Evolutionary conservation across 1,140 invertebrate species (phyloP).

Genomic region (Pygmarrhopalites habei): DNA sequence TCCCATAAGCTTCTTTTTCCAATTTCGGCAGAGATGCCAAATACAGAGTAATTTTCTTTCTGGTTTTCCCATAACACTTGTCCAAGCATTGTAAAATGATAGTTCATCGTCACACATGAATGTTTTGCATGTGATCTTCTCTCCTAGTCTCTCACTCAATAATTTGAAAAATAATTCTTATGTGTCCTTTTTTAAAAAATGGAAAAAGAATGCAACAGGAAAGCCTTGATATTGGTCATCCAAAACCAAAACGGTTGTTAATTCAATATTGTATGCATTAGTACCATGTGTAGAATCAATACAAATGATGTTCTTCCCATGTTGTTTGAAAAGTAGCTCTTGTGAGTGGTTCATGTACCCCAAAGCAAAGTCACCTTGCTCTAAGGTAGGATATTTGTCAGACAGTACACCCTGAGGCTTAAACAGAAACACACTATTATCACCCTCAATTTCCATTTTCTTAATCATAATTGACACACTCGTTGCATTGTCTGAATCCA

Average conservation of each 20-base stretch:
- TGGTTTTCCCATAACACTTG: too few relatives aligned
- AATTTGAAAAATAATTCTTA: too few relatives aligned
- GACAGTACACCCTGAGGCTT: neutral
- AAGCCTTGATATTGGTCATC: neutral
- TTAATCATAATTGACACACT: neutral
- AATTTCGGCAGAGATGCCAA: too few relatives aligned
- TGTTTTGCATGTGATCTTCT: too few relatives aligned
- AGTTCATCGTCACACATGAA: too few relatives aligned
- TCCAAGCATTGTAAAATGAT: too few relatives aligned
- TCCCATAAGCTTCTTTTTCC: too few relatives aligned
- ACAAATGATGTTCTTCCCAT: neutral
- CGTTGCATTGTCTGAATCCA: neutral
- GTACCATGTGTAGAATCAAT: conserved; percentile 1
- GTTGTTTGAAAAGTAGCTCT: neutral
- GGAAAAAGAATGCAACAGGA: neutral
- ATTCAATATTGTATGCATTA: neutral
- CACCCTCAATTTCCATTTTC: neutral
- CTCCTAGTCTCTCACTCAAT: too few relatives aligned
- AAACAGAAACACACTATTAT: neutral
- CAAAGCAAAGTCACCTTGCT: neutral
- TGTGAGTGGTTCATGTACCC: neutral
- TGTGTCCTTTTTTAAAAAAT: too few relatives aligned
- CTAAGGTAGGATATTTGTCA: neutral
- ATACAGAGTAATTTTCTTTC: too few relatives aligned
- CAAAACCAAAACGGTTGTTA: neutral